A percentile compares a stretch with the other conserved stretches of the same genome.
These are phyloP conservation scores for Xenotilapia flavipinnis DNA, from an alignment of 2,113 vertebrate genomes.

Conservation along the genomic window DNA sequence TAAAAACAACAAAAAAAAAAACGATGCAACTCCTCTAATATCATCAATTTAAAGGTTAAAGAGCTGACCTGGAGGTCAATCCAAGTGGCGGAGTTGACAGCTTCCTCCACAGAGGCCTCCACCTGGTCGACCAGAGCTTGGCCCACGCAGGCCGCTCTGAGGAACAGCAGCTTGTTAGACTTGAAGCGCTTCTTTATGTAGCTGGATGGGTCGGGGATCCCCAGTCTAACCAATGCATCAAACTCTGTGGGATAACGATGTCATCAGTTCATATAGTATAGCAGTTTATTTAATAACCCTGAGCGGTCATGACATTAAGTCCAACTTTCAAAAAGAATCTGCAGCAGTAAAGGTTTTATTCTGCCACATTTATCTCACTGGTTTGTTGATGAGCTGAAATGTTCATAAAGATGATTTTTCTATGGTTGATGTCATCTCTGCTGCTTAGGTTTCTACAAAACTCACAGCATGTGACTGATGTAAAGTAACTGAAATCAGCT, in stretches of 20 bases:
- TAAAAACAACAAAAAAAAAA: fast-evolving
- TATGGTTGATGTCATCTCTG: background rate
- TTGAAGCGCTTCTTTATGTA: constrained; percentile 93
- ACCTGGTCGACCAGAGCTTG: constrained; percentile 87
- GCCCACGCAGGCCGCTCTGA: constrained; percentile 83
- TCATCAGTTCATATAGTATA: background rate
- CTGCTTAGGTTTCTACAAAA: background rate
- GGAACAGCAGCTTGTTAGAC: constrained; percentile 79
- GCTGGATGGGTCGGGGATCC: constrained; percentile 85
- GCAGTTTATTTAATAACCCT: background rate
- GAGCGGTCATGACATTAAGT: background rate
- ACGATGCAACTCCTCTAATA: background rate
- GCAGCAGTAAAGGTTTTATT: background rate
- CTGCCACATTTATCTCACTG: background rate
- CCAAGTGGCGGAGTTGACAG: constrained; percentile 85
- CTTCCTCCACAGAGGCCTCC: constrained; percentile 93
- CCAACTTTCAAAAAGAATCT: background rate
- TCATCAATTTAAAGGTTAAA: background rate
- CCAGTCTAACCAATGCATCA: constrained; percentile 84
- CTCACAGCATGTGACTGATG: background rate
- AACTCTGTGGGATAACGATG: constrained; percentile 75
- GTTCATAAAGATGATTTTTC: background rate
- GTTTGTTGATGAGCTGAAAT: background rate
- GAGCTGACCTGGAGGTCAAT: constrained; percentile 54
- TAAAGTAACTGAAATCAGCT: background rate